Percentiles rank a stretch among this genome's conserved stretches.
Evolutionary conservation across 2,113 vertebrate genomes (phyloP).

Genomic region (Tragulus kanchil): DNA sequence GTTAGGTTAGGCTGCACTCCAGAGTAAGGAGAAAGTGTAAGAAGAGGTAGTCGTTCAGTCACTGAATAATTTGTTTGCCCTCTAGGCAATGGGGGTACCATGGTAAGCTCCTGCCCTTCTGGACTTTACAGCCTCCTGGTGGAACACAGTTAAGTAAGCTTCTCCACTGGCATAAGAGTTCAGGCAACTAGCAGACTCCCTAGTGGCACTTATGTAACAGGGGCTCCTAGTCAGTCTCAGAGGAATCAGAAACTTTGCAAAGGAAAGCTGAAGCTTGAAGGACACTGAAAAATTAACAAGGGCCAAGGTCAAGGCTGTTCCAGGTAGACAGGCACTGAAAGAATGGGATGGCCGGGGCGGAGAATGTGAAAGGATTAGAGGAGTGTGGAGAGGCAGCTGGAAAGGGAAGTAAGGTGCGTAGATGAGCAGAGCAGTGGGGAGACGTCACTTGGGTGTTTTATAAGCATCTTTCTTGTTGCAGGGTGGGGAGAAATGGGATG

Average conservation of each 20-base stretch:
- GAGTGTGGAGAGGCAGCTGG: not conserved
- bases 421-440: not conserved
- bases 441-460: conserved; percentile 4
- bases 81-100: not conserved
- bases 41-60: not conserved
- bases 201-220: not conserved
- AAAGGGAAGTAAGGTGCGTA: not conserved
- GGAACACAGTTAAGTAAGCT: conserved; percentile 23
- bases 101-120: not conserved
- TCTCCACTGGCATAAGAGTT: not conserved
- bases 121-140: not conserved
- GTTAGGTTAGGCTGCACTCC: not conserved
- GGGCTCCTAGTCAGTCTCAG: not conserved
- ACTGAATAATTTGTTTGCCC: not conserved
- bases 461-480: not conserved
- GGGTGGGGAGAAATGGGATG: not conserved
- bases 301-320: not conserved
- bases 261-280: conserved; percentile 31
- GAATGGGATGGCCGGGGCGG: not conserved
- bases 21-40: conserved; percentile 21
- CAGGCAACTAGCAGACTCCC: not conserved
- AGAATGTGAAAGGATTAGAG: not conserved
- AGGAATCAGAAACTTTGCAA: conserved; percentile 30
- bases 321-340: not conserved
- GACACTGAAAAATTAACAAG: not conserved